Evolutionary conservation across 2,113 vertebrate species (phyloP).

Genomic region (Phylloscopus trochilus): DNA sequence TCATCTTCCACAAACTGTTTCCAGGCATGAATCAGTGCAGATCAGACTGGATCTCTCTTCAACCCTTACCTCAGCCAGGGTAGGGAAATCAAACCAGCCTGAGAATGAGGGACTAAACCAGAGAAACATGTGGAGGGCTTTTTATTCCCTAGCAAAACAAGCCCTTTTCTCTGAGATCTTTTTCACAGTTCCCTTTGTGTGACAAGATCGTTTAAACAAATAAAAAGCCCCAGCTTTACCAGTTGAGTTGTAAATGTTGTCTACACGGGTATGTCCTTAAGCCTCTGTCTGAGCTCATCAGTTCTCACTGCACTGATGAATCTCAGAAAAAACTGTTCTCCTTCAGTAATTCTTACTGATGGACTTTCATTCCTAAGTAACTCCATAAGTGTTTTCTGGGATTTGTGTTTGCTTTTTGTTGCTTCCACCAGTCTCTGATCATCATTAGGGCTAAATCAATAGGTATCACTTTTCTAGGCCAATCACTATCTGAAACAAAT

Average conservation of each 20-base stretch:
- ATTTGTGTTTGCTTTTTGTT: neutral
- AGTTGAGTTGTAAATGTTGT: neutral
- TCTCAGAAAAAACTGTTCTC: neutral
- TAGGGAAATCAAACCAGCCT: neutral
- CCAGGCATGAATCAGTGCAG: neutral
- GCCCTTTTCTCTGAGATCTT: neutral
- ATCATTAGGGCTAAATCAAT: neutral
- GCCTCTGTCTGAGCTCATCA: neutral
- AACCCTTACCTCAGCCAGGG: neutral
- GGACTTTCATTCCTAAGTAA: neutral
- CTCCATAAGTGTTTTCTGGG: neutral
- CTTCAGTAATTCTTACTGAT: neutral
- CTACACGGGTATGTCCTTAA: neutral
- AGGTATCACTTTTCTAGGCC: neutral
- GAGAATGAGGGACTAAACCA: neutral
- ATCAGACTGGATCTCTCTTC: neutral
- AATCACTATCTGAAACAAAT: neutral
- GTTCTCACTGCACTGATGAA: neutral
- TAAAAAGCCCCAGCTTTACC: neutral
- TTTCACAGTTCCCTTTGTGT: neutral
- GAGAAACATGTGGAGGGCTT: fast-evolving
- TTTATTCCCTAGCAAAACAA: neutral
- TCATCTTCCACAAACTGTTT: neutral
- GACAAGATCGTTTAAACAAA: neutral
- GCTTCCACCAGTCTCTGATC: neutral